Evolutionary conservation across 35 echinoderm and acorn worm species (phyloP).

Genomic region (Ophiothrix spiculata): DNA sequence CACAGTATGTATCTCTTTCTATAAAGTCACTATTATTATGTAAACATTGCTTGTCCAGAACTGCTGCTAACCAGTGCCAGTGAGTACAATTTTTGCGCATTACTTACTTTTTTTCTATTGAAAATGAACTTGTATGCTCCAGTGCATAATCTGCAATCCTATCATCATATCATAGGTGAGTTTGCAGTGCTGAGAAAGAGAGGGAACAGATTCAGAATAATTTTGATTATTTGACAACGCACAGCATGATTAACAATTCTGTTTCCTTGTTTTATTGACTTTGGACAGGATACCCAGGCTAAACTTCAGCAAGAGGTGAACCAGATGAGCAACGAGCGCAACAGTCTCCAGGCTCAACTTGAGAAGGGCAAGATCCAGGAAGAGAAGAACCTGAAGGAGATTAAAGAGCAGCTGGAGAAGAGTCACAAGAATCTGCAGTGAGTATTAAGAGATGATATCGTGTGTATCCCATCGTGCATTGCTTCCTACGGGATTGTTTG

Average conservation of each 20-base stretch:
- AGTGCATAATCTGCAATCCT: background rate
- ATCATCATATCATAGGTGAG: background rate
- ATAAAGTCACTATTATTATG: too few relatives aligned
- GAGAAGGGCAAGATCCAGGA: slow-evolving; percentile 56
- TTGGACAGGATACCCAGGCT: slow-evolving; percentile 41
- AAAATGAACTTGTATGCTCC: too few relatives aligned
- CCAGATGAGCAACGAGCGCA: slow-evolving; percentile 51
- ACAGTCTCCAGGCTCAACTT: slow-evolving; percentile 57
- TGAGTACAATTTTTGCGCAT: too few relatives aligned
- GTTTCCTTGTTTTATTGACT: background rate
- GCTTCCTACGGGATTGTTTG: too few relatives aligned
- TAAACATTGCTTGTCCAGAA: too few relatives aligned
- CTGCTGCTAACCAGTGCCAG: too few relatives aligned
- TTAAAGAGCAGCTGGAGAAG: slow-evolving; percentile 64
- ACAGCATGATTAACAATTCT: background rate
- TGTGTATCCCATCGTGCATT: too few relatives aligned
- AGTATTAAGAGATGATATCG: too few relatives aligned
- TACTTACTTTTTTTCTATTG: too few relatives aligned
- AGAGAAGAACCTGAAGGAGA: slow-evolving; percentile 53
- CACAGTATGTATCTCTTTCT: too few relatives aligned
- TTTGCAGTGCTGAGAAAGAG: background rate
- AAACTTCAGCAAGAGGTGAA: slow-evolving; percentile 74
- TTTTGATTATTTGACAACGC: background rate
- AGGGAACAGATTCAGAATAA: background rate
- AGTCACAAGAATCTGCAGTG: too few relatives aligned